Conservation (phyloP, 2,888 invertebrate species). For the Hydroisotoma schaefferi region DNA sequence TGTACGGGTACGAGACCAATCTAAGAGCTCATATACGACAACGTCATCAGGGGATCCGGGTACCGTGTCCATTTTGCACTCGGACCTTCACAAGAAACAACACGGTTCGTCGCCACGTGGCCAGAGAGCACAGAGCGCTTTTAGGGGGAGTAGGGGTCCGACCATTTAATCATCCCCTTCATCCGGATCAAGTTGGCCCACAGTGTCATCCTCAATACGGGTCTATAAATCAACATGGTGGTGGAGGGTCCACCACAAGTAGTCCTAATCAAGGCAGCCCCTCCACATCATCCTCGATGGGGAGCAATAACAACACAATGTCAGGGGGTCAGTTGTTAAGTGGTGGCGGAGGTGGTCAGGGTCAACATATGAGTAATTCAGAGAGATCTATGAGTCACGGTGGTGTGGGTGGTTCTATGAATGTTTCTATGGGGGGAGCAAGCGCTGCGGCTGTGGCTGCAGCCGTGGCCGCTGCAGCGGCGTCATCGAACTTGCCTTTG, state of each 20-base stretch:
- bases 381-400: conserved; percentile 31
- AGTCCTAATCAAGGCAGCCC: conserved; percentile 49
- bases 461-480: conserved; percentile 41
- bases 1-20: conserved; percentile 90
- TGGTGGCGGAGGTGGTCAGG: conserved; percentile 35
- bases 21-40: conserved; percentile 85
- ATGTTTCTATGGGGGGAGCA: conserved; percentile 42
- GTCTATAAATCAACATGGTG: background rate
- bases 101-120: conserved; percentile 84
- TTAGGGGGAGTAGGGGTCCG: conserved; percentile 42
- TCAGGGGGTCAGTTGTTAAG: conserved; percentile 38
- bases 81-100: conserved; percentile 89
- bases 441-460: conserved; percentile 41
- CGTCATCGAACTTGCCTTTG: conserved; percentile 36
- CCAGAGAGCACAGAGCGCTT: conserved; percentile 64
- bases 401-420: conserved; percentile 42
- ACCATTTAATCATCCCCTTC: conserved; percentile 48
- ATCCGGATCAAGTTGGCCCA: conserved; percentile 41
- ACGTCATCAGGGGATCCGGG: conserved; percentile 85
- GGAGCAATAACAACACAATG: conserved; percentile 33
- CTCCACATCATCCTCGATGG: conserved; percentile 34
- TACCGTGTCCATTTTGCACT: conserved; percentile 85
- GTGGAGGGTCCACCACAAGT: conserved; percentile 43
- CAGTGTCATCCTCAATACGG: conserved; percentile 45
- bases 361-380: conserved; percentile 33